These are phyloP conservation scores for Lamprotornis superbus DNA, from an alignment of 2,113 vertebrate genomes.

Conservation along the genomic window DNA sequence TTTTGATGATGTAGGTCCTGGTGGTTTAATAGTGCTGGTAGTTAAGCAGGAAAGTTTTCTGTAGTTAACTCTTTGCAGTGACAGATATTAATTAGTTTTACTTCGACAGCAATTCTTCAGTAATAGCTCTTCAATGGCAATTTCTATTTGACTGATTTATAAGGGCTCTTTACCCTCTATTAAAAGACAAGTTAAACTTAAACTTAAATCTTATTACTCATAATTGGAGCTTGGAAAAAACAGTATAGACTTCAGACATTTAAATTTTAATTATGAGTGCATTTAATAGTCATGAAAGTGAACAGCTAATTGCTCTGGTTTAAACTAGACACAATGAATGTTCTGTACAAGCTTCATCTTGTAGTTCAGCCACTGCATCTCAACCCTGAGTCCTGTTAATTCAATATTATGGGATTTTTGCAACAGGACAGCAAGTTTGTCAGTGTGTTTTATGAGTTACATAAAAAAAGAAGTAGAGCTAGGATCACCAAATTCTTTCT, in stretches of 20 bases:
- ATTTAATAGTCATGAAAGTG: constrained; percentile 64
- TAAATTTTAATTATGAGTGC: constrained; percentile 71
- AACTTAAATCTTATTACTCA: constrained; percentile 75
- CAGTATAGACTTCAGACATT: constrained; percentile 70
- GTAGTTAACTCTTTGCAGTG: constrained; percentile 64
- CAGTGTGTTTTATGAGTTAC: constrained; percentile 4
- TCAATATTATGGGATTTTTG: neutral
- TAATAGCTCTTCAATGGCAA: constrained; percentile 63
- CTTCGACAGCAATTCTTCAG: constrained; percentile 62
- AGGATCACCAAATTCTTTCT: constrained; percentile 3
- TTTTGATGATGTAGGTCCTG: constrained; percentile 59
- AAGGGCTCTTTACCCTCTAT: constrained; percentile 78
- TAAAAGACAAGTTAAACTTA: constrained; percentile 76
- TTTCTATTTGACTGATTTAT: constrained; percentile 76
- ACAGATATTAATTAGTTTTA: constrained; percentile 77
- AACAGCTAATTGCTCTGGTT: constrained; percentile 53
- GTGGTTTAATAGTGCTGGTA: constrained; percentile 64
- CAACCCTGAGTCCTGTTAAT: neutral
- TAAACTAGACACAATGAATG: constrained; percentile 15
- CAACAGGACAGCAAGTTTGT: neutral
- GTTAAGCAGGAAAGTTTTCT: constrained; percentile 66
- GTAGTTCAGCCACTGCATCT: neutral
- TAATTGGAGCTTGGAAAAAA: constrained; percentile 68
- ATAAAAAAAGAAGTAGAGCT: neutral
- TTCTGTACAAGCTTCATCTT: neutral